These are phyloP conservation scores for Anodontia alba DNA, from an alignment of 2,888 invertebrate genomes.

Conservation along the genomic window DNA sequence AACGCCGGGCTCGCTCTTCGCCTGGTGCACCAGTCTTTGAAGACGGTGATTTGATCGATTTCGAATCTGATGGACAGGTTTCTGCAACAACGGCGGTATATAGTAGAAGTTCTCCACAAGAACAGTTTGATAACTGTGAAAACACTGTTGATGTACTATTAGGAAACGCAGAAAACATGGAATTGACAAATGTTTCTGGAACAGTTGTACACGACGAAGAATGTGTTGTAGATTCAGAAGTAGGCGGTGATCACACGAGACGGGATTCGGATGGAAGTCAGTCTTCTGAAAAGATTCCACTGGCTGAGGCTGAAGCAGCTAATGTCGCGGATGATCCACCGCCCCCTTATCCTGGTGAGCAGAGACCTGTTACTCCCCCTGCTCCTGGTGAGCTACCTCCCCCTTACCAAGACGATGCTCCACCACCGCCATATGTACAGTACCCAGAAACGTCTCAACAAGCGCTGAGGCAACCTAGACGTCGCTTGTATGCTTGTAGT, in stretches of 20 bases:
- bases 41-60: not conserved
- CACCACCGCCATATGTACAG: constrained; percentile 55
- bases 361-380: constrained; percentile 17
- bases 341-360: constrained; percentile 52
- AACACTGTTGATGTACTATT: not conserved
- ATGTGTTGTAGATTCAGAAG: not conserved
- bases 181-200: not conserved
- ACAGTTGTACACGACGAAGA: not conserved
- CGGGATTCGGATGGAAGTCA: not conserved
- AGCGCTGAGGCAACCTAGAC: not conserved
- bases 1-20: not conserved
- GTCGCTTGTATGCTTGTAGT: not conserved
- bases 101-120: not conserved
- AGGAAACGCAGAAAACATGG: not conserved
- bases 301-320: not conserved
- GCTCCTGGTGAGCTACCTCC: constrained; percentile 52
- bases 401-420: constrained; percentile 53
- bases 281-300: not conserved
- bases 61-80: not conserved
- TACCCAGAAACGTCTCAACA: constrained; percentile 38
- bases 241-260: not conserved
- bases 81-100: not conserved
- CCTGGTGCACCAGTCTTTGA: not conserved
- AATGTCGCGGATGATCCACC: constrained; percentile 49
- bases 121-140: not conserved